Conservation (phyloP, 2,888 invertebrate genomes). For the Lydus trimaculatus region DNA sequence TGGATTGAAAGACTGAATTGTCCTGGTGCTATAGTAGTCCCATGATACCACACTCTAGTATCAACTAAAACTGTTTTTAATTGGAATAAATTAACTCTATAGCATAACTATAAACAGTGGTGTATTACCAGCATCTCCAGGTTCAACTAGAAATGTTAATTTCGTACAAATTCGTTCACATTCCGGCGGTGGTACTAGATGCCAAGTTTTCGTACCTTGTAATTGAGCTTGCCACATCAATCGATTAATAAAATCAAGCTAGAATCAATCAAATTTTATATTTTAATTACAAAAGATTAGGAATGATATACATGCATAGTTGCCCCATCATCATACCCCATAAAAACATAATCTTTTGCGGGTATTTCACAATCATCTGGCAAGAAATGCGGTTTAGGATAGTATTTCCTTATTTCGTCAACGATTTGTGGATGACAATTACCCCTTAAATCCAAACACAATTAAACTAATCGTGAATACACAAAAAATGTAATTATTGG, state of each 20-base stretch:
- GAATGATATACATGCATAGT: constrained; percentile 81
- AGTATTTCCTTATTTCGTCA: constrained; percentile 75
- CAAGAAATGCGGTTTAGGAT: constrained; percentile 83
- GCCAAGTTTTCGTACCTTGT: constrained; percentile 85
- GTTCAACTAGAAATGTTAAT: constrained; percentile 80
- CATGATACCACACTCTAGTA: constrained; percentile 92
- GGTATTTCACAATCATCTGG: constrained; percentile 90
- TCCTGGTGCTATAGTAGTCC: constrained; percentile 80
- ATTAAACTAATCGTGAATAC: constrained; percentile 16
- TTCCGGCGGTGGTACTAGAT: constrained; percentile 84
- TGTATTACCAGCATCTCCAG: constrained; percentile 80
- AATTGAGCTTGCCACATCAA: constrained; percentile 96
- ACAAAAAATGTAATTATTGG: neutral
- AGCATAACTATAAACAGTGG: neutral
- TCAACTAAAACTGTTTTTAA: constrained; percentile 75
- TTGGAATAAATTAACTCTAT: neutral
- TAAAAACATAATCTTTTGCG: constrained; percentile 88
- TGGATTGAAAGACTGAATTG: constrained; percentile 88
- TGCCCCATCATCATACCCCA: constrained; percentile 90
- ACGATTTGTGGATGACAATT: constrained; percentile 87
- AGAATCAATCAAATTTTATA: constrained; percentile 38
- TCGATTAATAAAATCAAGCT: constrained; percentile 90
- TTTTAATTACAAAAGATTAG: neutral
- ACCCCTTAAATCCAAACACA: constrained; percentile 65
- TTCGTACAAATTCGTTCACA: constrained; percentile 79